Base-by-base conservation (phyloP, 2,113 vertebrate genomes). In the Panurus biarmicus region DNA sequence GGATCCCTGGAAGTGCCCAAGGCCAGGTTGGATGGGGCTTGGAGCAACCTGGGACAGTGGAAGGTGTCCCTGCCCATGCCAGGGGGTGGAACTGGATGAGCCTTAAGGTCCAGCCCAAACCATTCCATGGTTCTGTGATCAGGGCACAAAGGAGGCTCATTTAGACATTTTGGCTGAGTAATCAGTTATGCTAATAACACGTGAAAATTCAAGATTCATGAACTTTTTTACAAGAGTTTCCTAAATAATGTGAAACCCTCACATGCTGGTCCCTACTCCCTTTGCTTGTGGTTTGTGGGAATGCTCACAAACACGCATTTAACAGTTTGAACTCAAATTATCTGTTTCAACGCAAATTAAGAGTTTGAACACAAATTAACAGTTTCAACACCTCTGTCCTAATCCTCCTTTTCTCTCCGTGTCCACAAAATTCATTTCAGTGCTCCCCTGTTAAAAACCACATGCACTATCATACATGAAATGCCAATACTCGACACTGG, bases 401-500 rank as follows among this genome's bases (percentile, higher is more conserved):
- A 15, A 11, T 12, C 47, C 42, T n/a, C 26, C 54, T 75, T 42
- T 62, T 44, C 42, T 31, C 7, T 5, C 29, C 5, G 33, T 20
- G 16, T 6, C 3, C 15, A 0, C 6, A 5, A 7, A 16, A 21
- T 10, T 14, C 6, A 18, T 36, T 45, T 28, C 40, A 50, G 58
- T 4, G 33, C 53, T 50, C 17, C 35, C 54, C 35, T 36, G 44
- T 11, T 75, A 50, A 26, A 60, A 76, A 26, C 13, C 61, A 12
- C 50, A 0, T 0, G 22, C 22, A 54, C 6, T 11, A 5, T 29
- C 33, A 3, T 5, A 4, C 1, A 1, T 14, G 50, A 38, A 44
- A 56, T 18, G 10, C 21, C 26, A 58, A 15, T 0, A 4, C 57
- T 18, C 22, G 1, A 2, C 22, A 0, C 2, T 1, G 0, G 0